Evolutionary conservation across 2,113 vertebrate species (phyloP).

Genomic region (Solea solea): DNA sequence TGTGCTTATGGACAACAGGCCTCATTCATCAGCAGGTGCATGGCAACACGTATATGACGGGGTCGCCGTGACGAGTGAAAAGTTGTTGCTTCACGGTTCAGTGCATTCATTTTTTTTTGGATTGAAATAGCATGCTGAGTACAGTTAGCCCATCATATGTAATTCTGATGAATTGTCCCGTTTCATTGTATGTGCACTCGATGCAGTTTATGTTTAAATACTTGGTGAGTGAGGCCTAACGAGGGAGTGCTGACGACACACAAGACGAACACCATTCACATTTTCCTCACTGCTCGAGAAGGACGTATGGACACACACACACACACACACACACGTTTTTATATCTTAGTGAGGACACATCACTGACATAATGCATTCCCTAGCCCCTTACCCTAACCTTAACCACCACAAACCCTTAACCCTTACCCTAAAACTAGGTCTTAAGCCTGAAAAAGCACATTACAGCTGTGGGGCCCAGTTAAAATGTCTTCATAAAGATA

Average conservation of each 20-base stretch:
- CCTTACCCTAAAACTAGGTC: no score
- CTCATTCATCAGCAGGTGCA: constrained; percentile 27
- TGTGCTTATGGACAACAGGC: constrained; percentile 57
- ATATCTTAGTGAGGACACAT: no score
- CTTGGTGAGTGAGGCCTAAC: constrained; percentile 39
- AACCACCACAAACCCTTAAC: no score
- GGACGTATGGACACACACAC: not conserved
- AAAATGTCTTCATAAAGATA: no score
- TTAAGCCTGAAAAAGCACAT: no score
- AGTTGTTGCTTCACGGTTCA: constrained; percentile 12
- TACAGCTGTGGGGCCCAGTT: no score
- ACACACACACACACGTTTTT: no score
- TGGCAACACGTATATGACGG: not conserved
- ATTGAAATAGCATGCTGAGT: constrained; percentile 14
- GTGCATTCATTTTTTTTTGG: constrained; percentile 8
- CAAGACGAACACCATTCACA: constrained; percentile 47
- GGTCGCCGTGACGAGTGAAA: not conserved
- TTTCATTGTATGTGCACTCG: constrained; percentile 17
- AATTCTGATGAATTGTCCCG: not conserved
- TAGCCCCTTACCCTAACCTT: no score
- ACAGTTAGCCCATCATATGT: constrained; percentile 2
- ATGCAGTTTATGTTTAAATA: constrained; percentile 5
- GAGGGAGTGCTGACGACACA: constrained; percentile 27
- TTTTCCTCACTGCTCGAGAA: constrained; percentile 24
- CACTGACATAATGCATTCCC: no score